phyloP scores from a whole-genome alignment of 53 echinoderm and acorn worm genomes.

The Temnopleurus reevesii region DNA sequence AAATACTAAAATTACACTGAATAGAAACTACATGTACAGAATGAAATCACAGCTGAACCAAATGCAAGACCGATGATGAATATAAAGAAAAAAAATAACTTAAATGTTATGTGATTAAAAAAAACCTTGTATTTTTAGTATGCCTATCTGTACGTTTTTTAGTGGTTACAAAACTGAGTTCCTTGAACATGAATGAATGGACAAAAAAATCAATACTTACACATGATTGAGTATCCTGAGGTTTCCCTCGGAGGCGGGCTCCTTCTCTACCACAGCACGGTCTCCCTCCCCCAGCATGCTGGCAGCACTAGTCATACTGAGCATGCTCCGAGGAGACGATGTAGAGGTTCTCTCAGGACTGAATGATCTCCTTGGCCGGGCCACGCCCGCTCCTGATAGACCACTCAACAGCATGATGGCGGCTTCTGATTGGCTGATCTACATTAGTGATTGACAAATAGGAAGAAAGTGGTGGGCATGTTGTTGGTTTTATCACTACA shows the following conservation, averaged over 20 bases:
- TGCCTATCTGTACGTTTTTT: too few relatives aligned
- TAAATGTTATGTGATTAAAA: too few relatives aligned
- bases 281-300: conserved; percentile 35
- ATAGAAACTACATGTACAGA: too few relatives aligned
- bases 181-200: too few relatives aligned
- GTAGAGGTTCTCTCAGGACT: conserved; percentile 35
- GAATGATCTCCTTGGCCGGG: background rate
- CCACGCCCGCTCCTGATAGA: conserved; percentile 44
- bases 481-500: too few relatives aligned
- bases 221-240: conserved; percentile 37
- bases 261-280: background rate
- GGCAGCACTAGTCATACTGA: conserved; percentile 37
- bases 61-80: too few relatives aligned
- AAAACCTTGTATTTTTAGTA: too few relatives aligned
- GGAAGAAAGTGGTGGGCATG: background rate
- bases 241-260: conserved; percentile 26
- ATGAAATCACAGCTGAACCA: too few relatives aligned
- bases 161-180: too few relatives aligned
- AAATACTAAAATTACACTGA: too few relatives aligned
- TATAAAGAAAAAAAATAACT: too few relatives aligned
- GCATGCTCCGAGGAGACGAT: conserved; percentile 45
- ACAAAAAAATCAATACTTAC: background rate
- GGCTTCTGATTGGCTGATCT: conserved; percentile 3
- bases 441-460: background rate
- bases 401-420: conserved; percentile 19